These are phyloP conservation scores for Datnioides undecimradiatus DNA, from an alignment of 2,113 vertebrate species.

Conservation along the genomic window DNA sequence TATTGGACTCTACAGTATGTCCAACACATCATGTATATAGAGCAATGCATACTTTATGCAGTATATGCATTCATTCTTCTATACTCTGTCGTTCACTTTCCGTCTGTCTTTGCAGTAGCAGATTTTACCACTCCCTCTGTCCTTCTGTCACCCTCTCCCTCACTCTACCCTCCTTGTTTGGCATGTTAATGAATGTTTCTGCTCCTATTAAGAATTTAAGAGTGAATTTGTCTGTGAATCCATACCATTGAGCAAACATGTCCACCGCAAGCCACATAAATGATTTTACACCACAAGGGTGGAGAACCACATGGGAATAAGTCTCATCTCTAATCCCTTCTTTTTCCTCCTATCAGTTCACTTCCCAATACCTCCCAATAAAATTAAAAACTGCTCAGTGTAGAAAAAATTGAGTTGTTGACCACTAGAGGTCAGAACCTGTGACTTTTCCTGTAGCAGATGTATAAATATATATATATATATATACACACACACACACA, in stretches of 20 bases:
- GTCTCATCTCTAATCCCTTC: conserved; percentile 42
- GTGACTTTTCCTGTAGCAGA: too few relatives aligned
- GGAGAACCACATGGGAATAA: conserved; percentile 51
- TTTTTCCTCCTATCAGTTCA: conserved; percentile 12
- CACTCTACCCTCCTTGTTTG: conserved; percentile 9
- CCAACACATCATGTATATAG: not conserved
- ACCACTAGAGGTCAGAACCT: not conserved
- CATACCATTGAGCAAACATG: conserved; percentile 63
- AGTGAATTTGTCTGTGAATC: conserved; percentile 56
- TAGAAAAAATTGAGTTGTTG: not conserved
- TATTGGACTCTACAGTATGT: not conserved
- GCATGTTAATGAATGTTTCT: conserved; percentile 49
- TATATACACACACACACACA: too few relatives aligned
- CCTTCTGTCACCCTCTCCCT: conserved; percentile 5
- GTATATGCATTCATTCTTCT: not conserved
- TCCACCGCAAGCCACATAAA: conserved; percentile 62
- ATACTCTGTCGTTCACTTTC: not conserved
- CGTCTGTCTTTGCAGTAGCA: not conserved
- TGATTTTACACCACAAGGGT: conserved; percentile 56
- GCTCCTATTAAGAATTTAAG: conserved; percentile 62
- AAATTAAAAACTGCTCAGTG: not conserved
- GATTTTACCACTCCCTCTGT: not conserved
- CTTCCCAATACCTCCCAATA: not conserved
- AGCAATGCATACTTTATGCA: not conserved
- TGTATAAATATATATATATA: too few relatives aligned